These are phyloP conservation scores for Neoascia interrupta DNA, from an alignment of 2,888 invertebrate genomes.

Conservation along the genomic window DNA sequence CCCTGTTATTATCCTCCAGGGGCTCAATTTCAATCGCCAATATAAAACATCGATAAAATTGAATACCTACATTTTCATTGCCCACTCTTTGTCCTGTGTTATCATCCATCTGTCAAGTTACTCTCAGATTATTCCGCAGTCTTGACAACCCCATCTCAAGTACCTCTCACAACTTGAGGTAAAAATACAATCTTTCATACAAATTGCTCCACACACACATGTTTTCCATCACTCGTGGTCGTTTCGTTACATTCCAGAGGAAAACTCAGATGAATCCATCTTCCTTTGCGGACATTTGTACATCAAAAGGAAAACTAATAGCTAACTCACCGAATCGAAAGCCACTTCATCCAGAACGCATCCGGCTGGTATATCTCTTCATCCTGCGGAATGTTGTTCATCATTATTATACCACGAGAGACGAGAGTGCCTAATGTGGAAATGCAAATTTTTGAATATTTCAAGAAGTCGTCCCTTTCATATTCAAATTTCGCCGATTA, in stretches of 20 bases:
- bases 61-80: no score
- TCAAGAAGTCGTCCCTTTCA: slow-evolving; percentile 60
- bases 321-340: slow-evolving; percentile 41
- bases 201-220: slow-evolving; percentile 45
- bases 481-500: slow-evolving; percentile 67
- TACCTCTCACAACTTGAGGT: slow-evolving; percentile 31
- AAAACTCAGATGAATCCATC: slow-evolving; percentile 15
- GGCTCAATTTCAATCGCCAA: no score
- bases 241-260: slow-evolving; percentile 37
- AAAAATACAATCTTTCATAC: slow-evolving; percentile 12
- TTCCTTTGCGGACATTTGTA: slow-evolving; percentile 39
- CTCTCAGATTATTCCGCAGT: slow-evolving; percentile 11
- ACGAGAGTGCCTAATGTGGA: no score
- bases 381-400: no score
- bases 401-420: no score
- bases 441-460: slow-evolving; percentile 55
- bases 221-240: slow-evolving; percentile 35
- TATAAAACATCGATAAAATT: no score
- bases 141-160: slow-evolving; percentile 13
- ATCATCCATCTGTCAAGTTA: not conserved
- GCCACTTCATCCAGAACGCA: slow-evolving; percentile 38
- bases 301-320: slow-evolving; percentile 37
- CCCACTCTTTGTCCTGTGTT: no score
- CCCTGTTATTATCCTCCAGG: no score
- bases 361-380: no score